Evolutionary conservation across 2,888 invertebrate species (phyloP).

Genomic region (Caenorhabditis doughertyi): DNA sequence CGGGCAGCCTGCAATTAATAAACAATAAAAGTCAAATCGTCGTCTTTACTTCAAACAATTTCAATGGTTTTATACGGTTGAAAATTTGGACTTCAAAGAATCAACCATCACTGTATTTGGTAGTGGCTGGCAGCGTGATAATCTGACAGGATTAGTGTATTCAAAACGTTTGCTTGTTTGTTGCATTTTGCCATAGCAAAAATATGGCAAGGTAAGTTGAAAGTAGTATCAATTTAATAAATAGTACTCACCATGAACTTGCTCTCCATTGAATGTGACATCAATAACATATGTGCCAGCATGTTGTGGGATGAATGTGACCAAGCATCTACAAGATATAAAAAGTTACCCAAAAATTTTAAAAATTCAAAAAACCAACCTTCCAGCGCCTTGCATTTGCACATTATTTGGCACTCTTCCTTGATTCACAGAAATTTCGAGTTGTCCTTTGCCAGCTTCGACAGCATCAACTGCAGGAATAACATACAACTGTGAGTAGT

Average conservation of each 20-base stretch:
- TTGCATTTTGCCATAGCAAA: constrained; percentile 12
- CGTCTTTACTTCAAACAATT: constrained; percentile 3
- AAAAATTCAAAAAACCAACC: constrained; percentile 82
- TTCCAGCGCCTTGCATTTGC: constrained; percentile 93
- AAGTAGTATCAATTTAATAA: no score
- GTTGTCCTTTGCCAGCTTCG: constrained; percentile 97
- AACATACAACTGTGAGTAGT: constrained; percentile 81
- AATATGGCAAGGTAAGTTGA: background rate
- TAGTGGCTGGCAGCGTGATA: constrained; percentile 45
- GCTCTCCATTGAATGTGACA: constrained; percentile 95
- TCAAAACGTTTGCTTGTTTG: constrained; percentile 31
- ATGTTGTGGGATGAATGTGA: constrained; percentile 96
- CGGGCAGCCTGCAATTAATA: constrained; percentile 79
- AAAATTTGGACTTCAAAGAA: background rate
- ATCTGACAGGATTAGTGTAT: constrained; percentile 57
- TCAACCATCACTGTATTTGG: constrained; percentile 5
- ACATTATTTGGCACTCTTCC: constrained; percentile 99
- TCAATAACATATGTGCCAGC: constrained; percentile 94
- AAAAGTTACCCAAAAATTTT: no score
- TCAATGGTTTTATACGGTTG: constrained; percentile 14
- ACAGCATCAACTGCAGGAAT: constrained; percentile 92
- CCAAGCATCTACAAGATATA: constrained; percentile 78
- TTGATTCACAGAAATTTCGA: constrained; percentile 99
- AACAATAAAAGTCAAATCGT: constrained; percentile 3
- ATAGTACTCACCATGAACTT: constrained; percentile 90